phyloP scores from a whole-genome alignment of 2,888 invertebrate species.

The Leptopilina drosophilae region DNA sequence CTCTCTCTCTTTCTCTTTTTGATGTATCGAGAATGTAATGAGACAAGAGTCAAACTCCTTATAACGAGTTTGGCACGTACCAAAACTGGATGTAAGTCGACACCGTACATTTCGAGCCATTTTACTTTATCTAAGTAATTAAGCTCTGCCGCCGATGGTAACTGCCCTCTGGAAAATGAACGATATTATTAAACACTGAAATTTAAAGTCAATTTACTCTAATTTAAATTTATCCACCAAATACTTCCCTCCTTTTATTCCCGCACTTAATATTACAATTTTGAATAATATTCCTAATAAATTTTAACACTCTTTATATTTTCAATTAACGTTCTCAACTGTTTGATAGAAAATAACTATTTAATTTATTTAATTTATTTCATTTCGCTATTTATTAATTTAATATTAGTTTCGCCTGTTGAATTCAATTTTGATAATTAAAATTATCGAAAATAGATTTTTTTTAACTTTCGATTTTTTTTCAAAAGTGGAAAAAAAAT shows the following conservation, averaged over 20 bases:
- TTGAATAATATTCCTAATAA: too few relatives aligned
- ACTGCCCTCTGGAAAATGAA: constrained; percentile 84
- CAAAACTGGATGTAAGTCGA: constrained; percentile 96
- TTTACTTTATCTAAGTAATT: constrained; percentile 98
- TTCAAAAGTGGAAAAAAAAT: too few relatives aligned
- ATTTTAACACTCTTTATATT: too few relatives aligned
- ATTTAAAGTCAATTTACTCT: constrained; percentile 39
- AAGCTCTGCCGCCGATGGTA: constrained; percentile 94
- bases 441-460: too few relatives aligned
- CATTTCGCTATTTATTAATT: too few relatives aligned
- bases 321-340: too few relatives aligned
- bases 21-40: constrained; percentile 7
- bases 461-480: too few relatives aligned
- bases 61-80: constrained; percentile 79
- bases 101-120: constrained; percentile 99
- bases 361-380: too few relatives aligned
- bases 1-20: neutral
- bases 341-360: too few relatives aligned
- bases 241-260: neutral
- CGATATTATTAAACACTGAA: constrained; percentile 42
- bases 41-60: neutral
- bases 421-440: too few relatives aligned
- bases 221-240: neutral
- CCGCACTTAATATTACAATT: neutral
- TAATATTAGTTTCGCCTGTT: too few relatives aligned